These are phyloP conservation scores for Palythoa grandis DNA, from an alignment of 92 coral and sea anemone genomes.

Conservation along the genomic window DNA sequence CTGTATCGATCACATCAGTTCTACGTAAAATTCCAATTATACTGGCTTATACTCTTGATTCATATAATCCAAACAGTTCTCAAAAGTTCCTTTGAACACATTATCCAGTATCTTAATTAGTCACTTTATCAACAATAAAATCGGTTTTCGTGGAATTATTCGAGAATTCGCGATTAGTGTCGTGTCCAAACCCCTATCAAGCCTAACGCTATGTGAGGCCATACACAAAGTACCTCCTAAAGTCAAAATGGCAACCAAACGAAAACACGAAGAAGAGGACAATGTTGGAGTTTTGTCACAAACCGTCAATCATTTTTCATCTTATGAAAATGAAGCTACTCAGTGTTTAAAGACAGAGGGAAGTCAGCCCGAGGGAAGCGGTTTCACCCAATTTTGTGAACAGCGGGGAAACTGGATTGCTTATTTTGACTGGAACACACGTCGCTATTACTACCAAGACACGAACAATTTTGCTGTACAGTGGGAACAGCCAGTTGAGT, in stretches of 20 bases:
- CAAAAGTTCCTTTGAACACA: neutral
- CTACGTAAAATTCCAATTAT: neutral
- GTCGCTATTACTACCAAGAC: slow-evolving; percentile 85
- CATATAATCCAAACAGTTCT: neutral
- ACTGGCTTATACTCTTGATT: neutral
- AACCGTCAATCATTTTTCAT: neutral
- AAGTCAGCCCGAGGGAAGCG: neutral
- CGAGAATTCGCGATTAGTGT: neutral
- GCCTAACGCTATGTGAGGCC: neutral
- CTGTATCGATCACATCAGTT: neutral
- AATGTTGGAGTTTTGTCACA: neutral
- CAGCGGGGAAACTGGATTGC: slow-evolving; percentile 93
- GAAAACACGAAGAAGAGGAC: slow-evolving; percentile 24
- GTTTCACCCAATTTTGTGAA: slow-evolving; percentile 66
- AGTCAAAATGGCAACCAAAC: slow-evolving; percentile 80
- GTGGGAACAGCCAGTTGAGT: slow-evolving; percentile 87
- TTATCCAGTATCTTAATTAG: neutral
- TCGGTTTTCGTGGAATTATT: neutral
- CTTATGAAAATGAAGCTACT: neutral
- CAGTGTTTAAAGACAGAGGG: neutral
- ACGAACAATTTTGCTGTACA: slow-evolving; percentile 68
- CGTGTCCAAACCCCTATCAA: neutral
- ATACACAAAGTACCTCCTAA: slow-evolving; percentile 36
- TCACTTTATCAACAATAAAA: neutral
- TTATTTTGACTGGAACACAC: slow-evolving; percentile 75